Conservation (phyloP, 2,888 invertebrate genomes). For the Pammene fasciana region DNA sequence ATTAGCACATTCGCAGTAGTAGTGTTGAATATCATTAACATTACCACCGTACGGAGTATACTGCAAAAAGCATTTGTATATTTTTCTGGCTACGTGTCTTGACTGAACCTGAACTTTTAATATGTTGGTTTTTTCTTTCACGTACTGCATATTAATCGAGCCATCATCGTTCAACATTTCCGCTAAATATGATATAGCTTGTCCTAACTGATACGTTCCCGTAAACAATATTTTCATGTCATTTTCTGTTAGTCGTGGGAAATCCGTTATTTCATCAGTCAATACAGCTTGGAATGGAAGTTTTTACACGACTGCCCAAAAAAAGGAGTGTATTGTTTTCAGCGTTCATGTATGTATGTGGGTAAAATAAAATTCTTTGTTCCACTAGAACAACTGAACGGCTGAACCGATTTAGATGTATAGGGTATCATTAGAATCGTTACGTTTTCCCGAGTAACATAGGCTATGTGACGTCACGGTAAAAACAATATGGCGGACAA, state of each 20-base stretch:
- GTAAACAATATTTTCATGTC: slow-evolving; percentile 18
- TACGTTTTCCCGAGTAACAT: no score
- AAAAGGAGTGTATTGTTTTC: no score
- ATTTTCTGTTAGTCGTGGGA: neutral
- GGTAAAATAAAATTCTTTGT: no score
- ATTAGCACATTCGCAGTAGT: slow-evolving; percentile 7
- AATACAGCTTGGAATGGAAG: slow-evolving; percentile 10
- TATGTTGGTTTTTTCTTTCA: neutral
- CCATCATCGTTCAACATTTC: neutral
- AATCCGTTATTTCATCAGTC: slow-evolving; percentile 3
- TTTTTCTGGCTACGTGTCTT: slow-evolving; percentile 7
- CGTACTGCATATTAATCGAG: no score
- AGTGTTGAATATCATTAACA: slow-evolving; percentile 2
- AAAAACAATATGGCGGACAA: no score
- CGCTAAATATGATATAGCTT: slow-evolving; percentile 11
- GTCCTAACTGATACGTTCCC: slow-evolving; percentile 5
- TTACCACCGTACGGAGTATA: slow-evolving; percentile 1
- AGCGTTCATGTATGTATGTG: no score
- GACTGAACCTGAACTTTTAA: slow-evolving; percentile 12
- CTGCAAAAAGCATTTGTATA: slow-evolving; percentile 5
- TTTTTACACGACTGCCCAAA: no score
- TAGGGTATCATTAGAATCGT: no score
- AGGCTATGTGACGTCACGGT: no score
- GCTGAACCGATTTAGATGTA: no score
- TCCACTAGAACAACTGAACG: no score